A percentile compares a stretch with the other conserved stretches of the same genome.
Evolutionary conservation across 2,113 vertebrate species (phyloP).

Genomic region (Cryptotis parvus): DNA sequence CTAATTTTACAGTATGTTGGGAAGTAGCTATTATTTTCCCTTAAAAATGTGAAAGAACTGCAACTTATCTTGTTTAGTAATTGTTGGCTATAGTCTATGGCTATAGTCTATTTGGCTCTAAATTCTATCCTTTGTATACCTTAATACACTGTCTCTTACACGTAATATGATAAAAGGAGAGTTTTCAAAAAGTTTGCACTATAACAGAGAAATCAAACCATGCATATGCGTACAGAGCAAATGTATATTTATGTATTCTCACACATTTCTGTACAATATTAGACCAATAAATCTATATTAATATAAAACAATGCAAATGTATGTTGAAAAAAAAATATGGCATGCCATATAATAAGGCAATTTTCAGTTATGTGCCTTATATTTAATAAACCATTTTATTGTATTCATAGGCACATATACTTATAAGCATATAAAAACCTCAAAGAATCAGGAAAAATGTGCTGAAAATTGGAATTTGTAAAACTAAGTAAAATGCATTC

Average conservation of each 20-base stretch:
- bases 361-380: too few relatives aligned
- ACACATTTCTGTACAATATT: background rate
- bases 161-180: background rate
- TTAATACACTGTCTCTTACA: background rate
- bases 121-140: background rate
- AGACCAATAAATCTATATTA: background rate
- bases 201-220: background rate
- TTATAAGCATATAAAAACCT: too few relatives aligned
- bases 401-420: too few relatives aligned
- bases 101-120: background rate
- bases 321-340: background rate
- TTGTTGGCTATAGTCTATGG: background rate
- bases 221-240: background rate
- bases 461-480: background rate
- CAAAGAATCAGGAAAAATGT: too few relatives aligned
- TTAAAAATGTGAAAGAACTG: background rate
- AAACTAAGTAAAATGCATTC: background rate
- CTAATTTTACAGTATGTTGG: background rate
- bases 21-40: background rate
- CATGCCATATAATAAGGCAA: too few relatives aligned
- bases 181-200: background rate
- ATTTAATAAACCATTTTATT: too few relatives aligned
- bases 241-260: background rate
- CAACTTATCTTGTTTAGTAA: background rate
- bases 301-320: background rate